Percentiles rank a stretch among this genome's conserved stretches.
Conservation (phyloP, 2,113 vertebrate genomes). For the Zonotrichia leucophrys region DNA sequence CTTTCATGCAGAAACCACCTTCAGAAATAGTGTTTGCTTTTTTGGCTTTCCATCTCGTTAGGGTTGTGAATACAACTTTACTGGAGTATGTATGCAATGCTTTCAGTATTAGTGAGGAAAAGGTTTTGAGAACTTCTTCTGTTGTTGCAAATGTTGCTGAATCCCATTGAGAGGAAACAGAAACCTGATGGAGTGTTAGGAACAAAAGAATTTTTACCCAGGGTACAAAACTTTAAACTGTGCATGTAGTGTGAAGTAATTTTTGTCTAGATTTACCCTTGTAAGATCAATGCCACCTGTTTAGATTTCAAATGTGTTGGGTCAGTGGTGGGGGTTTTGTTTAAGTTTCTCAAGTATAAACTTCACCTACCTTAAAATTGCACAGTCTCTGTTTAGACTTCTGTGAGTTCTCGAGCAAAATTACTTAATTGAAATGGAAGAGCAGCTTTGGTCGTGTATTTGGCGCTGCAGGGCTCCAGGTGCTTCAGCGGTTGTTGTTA, state of each 20-base stretch:
- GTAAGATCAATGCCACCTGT: not conserved
- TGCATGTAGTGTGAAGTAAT: rapidly evolving
- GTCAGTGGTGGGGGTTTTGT: not conserved
- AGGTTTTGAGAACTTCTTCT: not conserved
- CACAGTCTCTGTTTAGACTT: not conserved
- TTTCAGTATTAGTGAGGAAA: not conserved
- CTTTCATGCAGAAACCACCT: not conserved
- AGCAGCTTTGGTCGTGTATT: not conserved
- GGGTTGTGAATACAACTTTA: not conserved
- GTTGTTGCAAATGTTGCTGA: not conserved
- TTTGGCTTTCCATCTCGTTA: not conserved
- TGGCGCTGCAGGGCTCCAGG: not conserved
- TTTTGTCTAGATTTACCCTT: not conserved
- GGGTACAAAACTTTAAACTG: not conserved
- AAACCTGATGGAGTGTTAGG: not conserved
- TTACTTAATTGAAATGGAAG: not conserved
- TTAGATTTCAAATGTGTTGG: not conserved
- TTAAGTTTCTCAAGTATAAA: not conserved
- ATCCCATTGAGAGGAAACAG: not conserved
- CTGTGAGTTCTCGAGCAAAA: not conserved
- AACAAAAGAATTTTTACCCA: not conserved
- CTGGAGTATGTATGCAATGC: not conserved
- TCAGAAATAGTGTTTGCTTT: not conserved
- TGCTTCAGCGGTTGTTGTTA: not conserved
- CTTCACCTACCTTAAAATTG: not conserved